Conservation (phyloP, 2,797 vertebrate genomes). For the Buphagus erythrorhynchus region DNA sequence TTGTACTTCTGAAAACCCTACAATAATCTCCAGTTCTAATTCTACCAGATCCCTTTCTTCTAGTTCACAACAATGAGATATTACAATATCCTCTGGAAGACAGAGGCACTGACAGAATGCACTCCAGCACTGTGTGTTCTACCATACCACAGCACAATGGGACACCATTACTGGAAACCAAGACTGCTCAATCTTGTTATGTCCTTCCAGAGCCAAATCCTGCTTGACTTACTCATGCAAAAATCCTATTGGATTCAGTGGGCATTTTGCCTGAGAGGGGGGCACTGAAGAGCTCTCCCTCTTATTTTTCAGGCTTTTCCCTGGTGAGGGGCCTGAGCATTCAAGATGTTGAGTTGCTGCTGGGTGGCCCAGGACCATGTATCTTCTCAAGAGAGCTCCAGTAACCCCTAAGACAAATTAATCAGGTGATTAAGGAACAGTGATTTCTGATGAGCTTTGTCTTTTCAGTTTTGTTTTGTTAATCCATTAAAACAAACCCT, state of each 20-base stretch:
- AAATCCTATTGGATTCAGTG: slow-evolving; percentile 50
- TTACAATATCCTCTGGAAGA: slow-evolving; percentile 53
- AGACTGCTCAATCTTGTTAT: slow-evolving; percentile 59
- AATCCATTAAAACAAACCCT: not conserved
- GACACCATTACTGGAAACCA: slow-evolving; percentile 10
- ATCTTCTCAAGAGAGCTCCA: not conserved
- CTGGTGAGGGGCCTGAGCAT: not conserved
- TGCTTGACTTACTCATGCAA: slow-evolving; percentile 54
- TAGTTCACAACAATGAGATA: slow-evolving; percentile 44
- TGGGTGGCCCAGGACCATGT: not conserved
- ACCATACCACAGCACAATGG: slow-evolving; percentile 53
- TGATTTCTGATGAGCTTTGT: not conserved
- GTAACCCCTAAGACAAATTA: not conserved
- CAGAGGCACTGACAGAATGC: slow-evolving; percentile 32
- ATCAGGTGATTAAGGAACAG: not conserved
- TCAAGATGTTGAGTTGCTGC: not conserved
- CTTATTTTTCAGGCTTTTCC: not conserved
- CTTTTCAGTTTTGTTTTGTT: not conserved
- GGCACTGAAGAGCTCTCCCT: not conserved
- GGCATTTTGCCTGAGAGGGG: slow-evolving; percentile 54
- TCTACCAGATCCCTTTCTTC: slow-evolving; percentile 49
- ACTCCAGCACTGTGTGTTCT: slow-evolving; percentile 49
- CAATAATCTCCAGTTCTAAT: slow-evolving; percentile 51
- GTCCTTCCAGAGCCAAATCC: slow-evolving; percentile 62
- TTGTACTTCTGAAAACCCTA: slow-evolving; percentile 11